Evolutionary conservation across 2,113 vertebrate genomes (phyloP).

Genomic region (Chamaetylas fuelleborni): DNA sequence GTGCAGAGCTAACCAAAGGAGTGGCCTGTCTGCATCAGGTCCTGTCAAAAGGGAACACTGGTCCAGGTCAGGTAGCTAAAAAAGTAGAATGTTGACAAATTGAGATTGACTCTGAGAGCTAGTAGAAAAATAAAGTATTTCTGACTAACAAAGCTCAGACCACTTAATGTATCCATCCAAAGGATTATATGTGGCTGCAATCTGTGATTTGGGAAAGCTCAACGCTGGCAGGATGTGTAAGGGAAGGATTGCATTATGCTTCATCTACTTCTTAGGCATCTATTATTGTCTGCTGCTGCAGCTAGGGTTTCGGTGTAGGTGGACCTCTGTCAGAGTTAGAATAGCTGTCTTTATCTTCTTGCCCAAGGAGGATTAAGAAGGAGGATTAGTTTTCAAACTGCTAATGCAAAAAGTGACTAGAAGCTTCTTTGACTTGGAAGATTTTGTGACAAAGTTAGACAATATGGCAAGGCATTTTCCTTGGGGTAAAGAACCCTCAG

Average conservation of each 20-base stretch:
- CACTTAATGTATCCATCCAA: not conserved
- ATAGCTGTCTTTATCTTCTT: constrained; percentile 47
- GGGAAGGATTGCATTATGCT: not conserved
- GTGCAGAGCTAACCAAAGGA: not conserved
- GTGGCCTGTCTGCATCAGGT: not conserved
- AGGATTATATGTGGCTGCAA: not conserved
- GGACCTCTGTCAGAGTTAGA: constrained; percentile 2
- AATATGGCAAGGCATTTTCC: not conserved
- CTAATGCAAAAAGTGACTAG: not conserved
- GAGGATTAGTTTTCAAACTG: constrained; percentile 24
- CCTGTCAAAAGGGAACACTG: not conserved
- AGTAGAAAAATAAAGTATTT: not conserved
- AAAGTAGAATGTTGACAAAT: not conserved
- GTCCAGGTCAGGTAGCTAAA: not conserved
- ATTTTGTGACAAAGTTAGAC: not conserved
- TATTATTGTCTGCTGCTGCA: constrained; percentile 21
- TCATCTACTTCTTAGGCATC: not conserved
- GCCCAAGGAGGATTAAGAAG: constrained; percentile 24
- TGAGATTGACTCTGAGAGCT: not conserved
- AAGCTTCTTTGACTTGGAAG: not conserved
- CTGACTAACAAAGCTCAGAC: not conserved
- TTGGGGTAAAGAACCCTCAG: not conserved
- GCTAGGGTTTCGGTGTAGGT: constrained; percentile 14
- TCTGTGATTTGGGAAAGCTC: not conserved
- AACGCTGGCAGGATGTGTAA: not conserved